Base-by-base conservation (phyloP, 2,797 vertebrate species). In the Atherinosoma microstoma region DNA sequence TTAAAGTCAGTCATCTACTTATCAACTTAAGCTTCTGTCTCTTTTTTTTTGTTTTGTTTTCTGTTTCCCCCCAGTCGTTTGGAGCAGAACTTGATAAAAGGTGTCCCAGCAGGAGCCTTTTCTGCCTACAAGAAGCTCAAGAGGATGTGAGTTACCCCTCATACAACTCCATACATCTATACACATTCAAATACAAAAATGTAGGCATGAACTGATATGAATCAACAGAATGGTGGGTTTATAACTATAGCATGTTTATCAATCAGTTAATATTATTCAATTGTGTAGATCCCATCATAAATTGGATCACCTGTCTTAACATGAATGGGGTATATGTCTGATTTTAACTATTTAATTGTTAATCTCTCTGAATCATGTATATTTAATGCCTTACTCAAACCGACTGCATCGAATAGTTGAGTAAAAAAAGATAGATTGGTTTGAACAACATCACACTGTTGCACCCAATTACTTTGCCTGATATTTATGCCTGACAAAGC, bases 81-180 rank as follows among this genome's bases (percentile, higher is more conserved):
- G 90, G 98, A 99, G 91, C 98, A 99, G 94, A 99, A 99, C 92
- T 91, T 97, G 92, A 98, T 99, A 94, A 99, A 96, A 92, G 93
- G 89, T 76, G 95, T 99, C 89, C 95, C 96, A 11, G 93, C 96
- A 13, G 98, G 96, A 94, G 97, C 97, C 73, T 99, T 99, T 89
- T 94, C 95, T 53, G 92, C 96, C 40, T 98, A 99, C 91, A 99
- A 98, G 95, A 99, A 99, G 83, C 96, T 99, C 73, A 99, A 99
- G 91, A 96, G 98, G 90, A 97, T 99, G 98, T 99, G 93, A 99
- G 98, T 91, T 16, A 59, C 18, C 20, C 16, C 58, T 47, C 11
- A 66, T 40, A 10, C 30, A 74, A 35, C 11, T 30, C 16, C 20
- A 13, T 18, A 77, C 34, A 42, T 35, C 30, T n/a, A 57, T 45